Conservation (phyloP, 2,113 vertebrate species). For the Ranitomeya imitator region DNA sequence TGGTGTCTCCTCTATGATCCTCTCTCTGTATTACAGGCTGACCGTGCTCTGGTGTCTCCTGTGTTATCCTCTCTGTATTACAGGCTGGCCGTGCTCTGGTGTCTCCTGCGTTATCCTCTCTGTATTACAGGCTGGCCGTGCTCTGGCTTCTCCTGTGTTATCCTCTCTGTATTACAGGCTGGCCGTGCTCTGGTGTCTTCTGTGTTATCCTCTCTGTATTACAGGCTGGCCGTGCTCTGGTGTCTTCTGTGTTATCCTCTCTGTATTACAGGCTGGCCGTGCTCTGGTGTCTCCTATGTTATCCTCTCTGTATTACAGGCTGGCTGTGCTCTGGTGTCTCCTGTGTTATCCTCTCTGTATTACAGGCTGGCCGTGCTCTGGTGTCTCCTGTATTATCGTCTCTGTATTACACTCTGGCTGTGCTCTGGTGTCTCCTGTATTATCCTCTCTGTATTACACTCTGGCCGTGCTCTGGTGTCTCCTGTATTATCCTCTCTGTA, state of each 20-base stretch:
- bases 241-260: constrained; percentile 71
- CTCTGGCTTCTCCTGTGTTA: constrained; percentile 81
- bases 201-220: constrained; percentile 69
- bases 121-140: constrained; percentile 74
- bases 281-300: constrained; percentile 71
- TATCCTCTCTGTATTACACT: too few species aligned
- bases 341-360: too few species aligned
- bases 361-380: too few species aligned
- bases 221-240: constrained; percentile 83
- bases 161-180: constrained; percentile 72
- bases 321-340: too few species aligned
- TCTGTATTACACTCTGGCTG: too few species aligned
- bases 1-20: constrained; percentile 82
- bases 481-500: too few species aligned
- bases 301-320: too few species aligned
- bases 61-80: constrained; percentile 59
- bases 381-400: too few species aligned
- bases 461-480: too few species aligned
- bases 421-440: too few species aligned
- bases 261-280: constrained; percentile 74
- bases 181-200: constrained; percentile 74
- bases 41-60: constrained; percentile 78
- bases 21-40: constrained; percentile 72
- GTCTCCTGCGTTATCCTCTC: constrained; percentile 69
- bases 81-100: constrained; percentile 84